Evolutionary conservation across 2,888 invertebrate species (phyloP).

Genomic region (Drosophila pseudotakahashii): DNA sequence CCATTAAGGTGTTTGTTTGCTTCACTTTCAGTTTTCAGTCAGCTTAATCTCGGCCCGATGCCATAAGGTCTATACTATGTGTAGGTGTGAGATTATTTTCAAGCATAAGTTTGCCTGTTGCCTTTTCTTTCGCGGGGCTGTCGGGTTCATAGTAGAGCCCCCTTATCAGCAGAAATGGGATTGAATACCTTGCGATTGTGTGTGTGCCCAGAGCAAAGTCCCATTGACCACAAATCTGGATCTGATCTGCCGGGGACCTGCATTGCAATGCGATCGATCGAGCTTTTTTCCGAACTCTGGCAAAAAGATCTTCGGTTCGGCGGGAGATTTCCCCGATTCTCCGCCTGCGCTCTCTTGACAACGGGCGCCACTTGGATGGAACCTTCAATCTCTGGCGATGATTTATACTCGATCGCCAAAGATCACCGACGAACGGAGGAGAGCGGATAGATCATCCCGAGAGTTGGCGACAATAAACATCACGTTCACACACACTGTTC

Average conservation of each 20-base stretch:
- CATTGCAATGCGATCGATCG: constrained; percentile 7
- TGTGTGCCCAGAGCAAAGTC: constrained; percentile 53
- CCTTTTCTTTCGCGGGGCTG: too few relatives aligned
- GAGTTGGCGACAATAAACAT: constrained; percentile 29
- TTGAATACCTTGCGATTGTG: constrained; percentile 49
- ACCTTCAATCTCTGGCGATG: constrained; percentile 51
- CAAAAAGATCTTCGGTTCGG: not conserved
- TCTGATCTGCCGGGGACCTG: constrained; percentile 6
- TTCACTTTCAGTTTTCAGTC: constrained; percentile 65
- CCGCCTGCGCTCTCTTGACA: constrained; percentile 10
- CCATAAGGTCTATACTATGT: constrained; percentile 34
- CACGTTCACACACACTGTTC: constrained; percentile 26
- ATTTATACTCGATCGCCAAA: constrained; percentile 60
- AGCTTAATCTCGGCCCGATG: constrained; percentile 29
- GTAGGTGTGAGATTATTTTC: constrained; percentile 76
- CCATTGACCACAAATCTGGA: constrained; percentile 29
- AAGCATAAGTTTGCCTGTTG: constrained; percentile 62
- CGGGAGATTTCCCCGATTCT: constrained; percentile 2
- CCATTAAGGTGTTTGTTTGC: constrained; percentile 57
- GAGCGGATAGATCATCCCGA: constrained; percentile 7
- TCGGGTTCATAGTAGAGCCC: constrained; percentile 72
- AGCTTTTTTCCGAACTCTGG: not conserved
- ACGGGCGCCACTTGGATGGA: constrained; percentile 23
- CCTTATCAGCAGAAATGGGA: constrained; percentile 56
- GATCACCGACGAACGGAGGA: constrained; percentile 39